Conservation (phyloP, 2,888 invertebrate species). For the Carterocephalus palaemon region DNA sequence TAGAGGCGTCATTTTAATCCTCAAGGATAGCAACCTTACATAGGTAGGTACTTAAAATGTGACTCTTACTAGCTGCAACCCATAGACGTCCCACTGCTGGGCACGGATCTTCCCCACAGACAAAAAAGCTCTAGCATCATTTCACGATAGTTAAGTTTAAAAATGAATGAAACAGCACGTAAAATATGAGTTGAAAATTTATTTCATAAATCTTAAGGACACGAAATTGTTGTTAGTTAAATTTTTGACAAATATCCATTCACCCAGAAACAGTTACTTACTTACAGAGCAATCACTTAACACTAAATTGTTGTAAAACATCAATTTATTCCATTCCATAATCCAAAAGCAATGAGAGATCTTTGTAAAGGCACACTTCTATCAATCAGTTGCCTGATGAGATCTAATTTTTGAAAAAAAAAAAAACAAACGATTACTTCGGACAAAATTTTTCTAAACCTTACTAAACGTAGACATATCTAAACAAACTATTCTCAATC, state of each 20-base stretch:
- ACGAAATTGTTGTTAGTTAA: slow-evolving; percentile 60
- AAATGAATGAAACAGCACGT: slow-evolving; percentile 16
- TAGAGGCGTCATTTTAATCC: too few species aligned
- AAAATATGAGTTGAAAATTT: slow-evolving; percentile 52
- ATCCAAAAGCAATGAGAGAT: slow-evolving; percentile 69
- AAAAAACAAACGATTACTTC: slow-evolving; percentile 44
- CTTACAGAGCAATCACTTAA: slow-evolving; percentile 45
- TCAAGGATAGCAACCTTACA: too few species aligned
- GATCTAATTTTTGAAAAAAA: slow-evolving; percentile 68
- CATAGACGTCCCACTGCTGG: too few species aligned
- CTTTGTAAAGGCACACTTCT: slow-evolving; percentile 54
- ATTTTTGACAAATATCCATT: slow-evolving; percentile 48
- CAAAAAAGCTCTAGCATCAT: too few species aligned
- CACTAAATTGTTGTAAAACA: slow-evolving; percentile 52
- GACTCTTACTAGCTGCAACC: too few species aligned
- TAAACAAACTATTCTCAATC: slow-evolving; percentile 45
- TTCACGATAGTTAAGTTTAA: too few species aligned
- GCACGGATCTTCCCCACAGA: too few species aligned
- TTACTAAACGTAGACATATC: slow-evolving; percentile 47
- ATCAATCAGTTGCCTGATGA: slow-evolving; percentile 58
- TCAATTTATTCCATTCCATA: slow-evolving; percentile 41
- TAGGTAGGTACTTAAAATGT: too few species aligned
- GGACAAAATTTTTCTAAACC: slow-evolving; percentile 57
- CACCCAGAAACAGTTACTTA: slow-evolving; percentile 38
- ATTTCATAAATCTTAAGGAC: slow-evolving; percentile 56